These are phyloP conservation scores for Heterohyrax brucei DNA, from an alignment of 2,797 vertebrate species.

Conservation along the genomic window DNA sequence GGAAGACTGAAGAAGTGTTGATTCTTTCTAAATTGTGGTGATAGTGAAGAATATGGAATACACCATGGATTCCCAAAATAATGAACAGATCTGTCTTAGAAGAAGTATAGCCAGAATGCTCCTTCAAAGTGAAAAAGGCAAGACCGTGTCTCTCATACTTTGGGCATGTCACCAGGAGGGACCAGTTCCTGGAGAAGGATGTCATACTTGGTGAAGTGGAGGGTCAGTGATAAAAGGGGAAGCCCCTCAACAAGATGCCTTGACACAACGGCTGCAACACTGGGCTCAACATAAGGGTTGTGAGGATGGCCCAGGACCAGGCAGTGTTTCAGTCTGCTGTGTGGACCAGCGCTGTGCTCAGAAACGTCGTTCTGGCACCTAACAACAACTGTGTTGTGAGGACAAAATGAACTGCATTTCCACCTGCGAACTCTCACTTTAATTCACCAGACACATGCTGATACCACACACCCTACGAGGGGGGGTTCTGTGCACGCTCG, in stretches of 20 bases:
- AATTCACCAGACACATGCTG: not conserved
- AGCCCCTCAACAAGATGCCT: not conserved
- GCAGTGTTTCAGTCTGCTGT: too few species aligned
- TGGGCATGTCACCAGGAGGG: not conserved
- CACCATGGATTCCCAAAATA: not conserved
- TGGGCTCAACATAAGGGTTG: not conserved
- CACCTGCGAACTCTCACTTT: not conserved
- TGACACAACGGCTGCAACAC: not conserved
- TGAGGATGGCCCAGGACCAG: not conserved
- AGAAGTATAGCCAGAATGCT: not conserved
- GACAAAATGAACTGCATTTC: not conserved
- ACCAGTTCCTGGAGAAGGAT: not conserved
- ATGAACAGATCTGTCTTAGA: not conserved
- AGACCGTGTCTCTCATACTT: not conserved
- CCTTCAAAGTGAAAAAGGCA: not conserved
- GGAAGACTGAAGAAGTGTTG: too few species aligned
- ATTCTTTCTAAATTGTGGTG: too few species aligned
- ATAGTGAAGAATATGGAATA: not conserved
- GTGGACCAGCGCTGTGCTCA: too few species aligned
- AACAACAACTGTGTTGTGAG: not conserved
- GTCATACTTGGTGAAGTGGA: not conserved
- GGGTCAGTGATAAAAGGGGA: not conserved
- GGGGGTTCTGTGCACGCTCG: accelerated
- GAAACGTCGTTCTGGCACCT: too few species aligned
- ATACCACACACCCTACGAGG: accelerated